Evolutionary conservation across 2,113 vertebrate genomes (phyloP), one percentile per base, ranked within the genome.

Genomic region (Hypomesus transpacificus): DNA sequence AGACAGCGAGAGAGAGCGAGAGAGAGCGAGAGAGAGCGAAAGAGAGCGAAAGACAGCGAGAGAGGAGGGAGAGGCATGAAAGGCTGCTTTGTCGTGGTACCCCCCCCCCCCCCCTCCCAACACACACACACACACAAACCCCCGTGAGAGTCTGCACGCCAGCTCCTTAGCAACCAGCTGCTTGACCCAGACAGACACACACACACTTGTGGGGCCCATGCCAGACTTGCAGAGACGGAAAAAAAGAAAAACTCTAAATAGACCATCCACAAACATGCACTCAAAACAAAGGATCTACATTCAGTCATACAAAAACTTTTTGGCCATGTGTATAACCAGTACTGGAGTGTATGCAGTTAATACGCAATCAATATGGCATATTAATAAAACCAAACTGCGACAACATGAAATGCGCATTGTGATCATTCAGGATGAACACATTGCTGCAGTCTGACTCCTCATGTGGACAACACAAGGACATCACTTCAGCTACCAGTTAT

Each of bases 121-220:
- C 57, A 59, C 31, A 18, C 64, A 54, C 16, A 74, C 69, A 16
- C 66, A 63, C 50, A 54, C 28, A 3, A 73, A 65, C 66, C 75
- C 68, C 71, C 20, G 14, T 11, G 63, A 57, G 69, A 69, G 73
- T 75, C 61, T 51, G 34, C 64, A 64, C 24, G 68, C 66, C 53
- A 71, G 68, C 81, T 85, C 54, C 88, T 83, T 80, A 86, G 88
- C 87, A 90, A 91, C 89, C 88, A 91, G 85, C 86, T 88, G 86
- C 87, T 75, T 60, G 74, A 85, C 83, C 73, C 77, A 87, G 78
- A 88, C 86, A 84, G 78, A 75, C 68, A 66, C 68, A 56, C 57
- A 73, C 20, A 52, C 54, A 64, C 24, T 52, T 52, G 11, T 66
- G 61, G 46, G 78, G 75, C 70, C 76, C 18, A 52, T 64, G 70